phyloP scores from a whole-genome alignment of 1,140 invertebrate genomes.

The Ceratina australensis region DNA sequence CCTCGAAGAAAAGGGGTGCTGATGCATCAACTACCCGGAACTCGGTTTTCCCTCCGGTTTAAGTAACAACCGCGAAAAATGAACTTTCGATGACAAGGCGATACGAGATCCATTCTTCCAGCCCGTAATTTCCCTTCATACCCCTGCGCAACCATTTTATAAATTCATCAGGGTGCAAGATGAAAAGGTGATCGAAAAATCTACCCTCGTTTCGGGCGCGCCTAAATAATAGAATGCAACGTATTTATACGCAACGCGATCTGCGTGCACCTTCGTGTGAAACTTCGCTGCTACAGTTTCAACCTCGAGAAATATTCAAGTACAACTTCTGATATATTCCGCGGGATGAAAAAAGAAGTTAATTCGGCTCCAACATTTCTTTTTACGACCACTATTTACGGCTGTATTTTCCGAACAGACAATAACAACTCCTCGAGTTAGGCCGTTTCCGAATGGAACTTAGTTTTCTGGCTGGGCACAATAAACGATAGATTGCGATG shows the following conservation, averaged over 20 bases:
- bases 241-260: neutral
- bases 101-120: slow-evolving; percentile 46
- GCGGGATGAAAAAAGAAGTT: too few relatives aligned
- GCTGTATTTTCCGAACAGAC: neutral
- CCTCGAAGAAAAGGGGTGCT: neutral
- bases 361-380: too few relatives aligned
- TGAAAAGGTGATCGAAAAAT: slow-evolving; percentile 35
- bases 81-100: slow-evolving; percentile 63
- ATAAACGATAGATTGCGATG: slow-evolving; percentile 59
- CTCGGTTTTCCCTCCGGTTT: slow-evolving; percentile 11
- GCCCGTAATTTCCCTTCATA: slow-evolving; percentile 31
- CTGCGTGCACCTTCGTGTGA: too few relatives aligned
- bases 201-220: slow-evolving; percentile 33
- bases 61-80: slow-evolving; percentile 62
- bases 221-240: neutral
- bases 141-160: slow-evolving; percentile 54
- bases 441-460: slow-evolving; percentile 6
- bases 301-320: neutral
- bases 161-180: slow-evolving; percentile 61
- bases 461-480: slow-evolving; percentile 37
- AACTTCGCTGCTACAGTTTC: neutral
- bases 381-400: neutral
- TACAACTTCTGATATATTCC: too few relatives aligned
- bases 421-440: neutral
- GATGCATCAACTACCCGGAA: neutral